Conservation (phyloP, 1,140 invertebrate species). For the Drosophila sp. region DNA sequence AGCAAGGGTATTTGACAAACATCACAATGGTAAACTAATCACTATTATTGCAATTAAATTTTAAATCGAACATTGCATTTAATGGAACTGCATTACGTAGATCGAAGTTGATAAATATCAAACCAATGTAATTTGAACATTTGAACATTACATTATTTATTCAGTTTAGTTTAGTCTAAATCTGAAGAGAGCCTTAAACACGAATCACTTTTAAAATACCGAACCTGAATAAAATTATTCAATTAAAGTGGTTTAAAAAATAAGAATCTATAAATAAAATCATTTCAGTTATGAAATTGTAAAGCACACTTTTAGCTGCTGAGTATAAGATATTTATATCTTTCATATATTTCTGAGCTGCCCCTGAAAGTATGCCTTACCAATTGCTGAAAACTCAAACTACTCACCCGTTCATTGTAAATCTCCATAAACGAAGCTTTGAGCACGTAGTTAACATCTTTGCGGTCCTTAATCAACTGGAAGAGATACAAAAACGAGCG, state of each 20-base stretch:
- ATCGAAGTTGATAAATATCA: not conserved
- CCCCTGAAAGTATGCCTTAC: too few species aligned
- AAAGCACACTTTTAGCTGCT: not conserved
- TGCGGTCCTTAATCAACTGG: constrained; percentile 90
- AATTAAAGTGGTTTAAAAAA: too few species aligned
- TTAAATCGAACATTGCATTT: constrained; percentile 47
- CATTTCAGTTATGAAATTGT: too few species aligned
- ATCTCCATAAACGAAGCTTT: constrained; percentile 98
- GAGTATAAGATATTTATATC: not conserved
- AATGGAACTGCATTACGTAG: constrained; percentile 27
- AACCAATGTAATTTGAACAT: not conserved
- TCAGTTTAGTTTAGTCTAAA: too few species aligned
- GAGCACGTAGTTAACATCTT: constrained; percentile 92
- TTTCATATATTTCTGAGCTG: not conserved
- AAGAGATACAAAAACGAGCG: constrained; percentile 96
- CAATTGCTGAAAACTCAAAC: not conserved
- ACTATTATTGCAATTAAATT: constrained; percentile 46
- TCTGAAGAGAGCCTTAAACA: not conserved
- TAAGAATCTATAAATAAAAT: too few species aligned
- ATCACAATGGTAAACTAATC: constrained; percentile 43
- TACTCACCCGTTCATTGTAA: constrained; percentile 95
- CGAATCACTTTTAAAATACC: too few species aligned
- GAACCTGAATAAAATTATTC: too few species aligned
- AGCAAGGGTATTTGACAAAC: constrained; percentile 41
- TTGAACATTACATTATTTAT: too few species aligned